Evolutionary conservation across 2,888 invertebrate genomes (phyloP).

Genomic region (Caenorhabditis becei): DNA sequence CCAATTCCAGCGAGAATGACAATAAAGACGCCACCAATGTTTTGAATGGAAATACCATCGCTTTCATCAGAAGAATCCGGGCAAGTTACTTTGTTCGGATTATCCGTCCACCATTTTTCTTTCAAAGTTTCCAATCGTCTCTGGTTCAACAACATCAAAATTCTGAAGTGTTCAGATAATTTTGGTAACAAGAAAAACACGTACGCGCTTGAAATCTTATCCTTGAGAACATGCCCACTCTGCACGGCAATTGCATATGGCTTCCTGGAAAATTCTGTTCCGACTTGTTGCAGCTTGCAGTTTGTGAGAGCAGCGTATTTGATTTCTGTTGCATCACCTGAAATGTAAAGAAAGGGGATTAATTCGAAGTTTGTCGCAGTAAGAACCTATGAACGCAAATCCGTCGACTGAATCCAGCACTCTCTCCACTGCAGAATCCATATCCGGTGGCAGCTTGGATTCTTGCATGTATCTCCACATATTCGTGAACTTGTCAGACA

Average conservation of each 20-base stretch:
- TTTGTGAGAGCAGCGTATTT: conserved; percentile 89
- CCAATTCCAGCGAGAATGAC: conserved; percentile 89
- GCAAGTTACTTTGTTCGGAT: conserved; percentile 85
- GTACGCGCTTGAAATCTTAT: conserved; percentile 75
- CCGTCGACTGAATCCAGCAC: conserved; percentile 86
- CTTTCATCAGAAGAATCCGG: conserved; percentile 87
- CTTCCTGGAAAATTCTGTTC: conserved; percentile 96
- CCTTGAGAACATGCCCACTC: conserved; percentile 84
- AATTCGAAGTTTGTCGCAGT: no score
- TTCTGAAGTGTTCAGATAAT: conserved; percentile 85
- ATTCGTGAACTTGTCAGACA: conserved; percentile 97
- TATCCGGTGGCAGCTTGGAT: conserved; percentile 88
- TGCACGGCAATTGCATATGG: conserved; percentile 98
- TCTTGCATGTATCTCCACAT: conserved; percentile 90
- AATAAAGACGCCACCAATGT: conserved; percentile 98
- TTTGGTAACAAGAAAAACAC: background rate
- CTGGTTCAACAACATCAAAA: conserved; percentile 93
- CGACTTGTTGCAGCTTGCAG: conserved; percentile 92
- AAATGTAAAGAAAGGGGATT: no score
- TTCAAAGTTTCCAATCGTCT: conserved; percentile 93
- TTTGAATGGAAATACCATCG: conserved; percentile 97
- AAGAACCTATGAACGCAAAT: conserved; percentile 90
- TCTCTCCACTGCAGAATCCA: conserved; percentile 89
- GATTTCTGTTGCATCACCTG: conserved; percentile 94
- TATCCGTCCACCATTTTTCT: conserved; percentile 96